Percentiles rank a stretch among this genome's conserved stretches.
Conservation (phyloP, 2,888 invertebrate genomes). For the Cylindroiulus punctatus region DNA sequence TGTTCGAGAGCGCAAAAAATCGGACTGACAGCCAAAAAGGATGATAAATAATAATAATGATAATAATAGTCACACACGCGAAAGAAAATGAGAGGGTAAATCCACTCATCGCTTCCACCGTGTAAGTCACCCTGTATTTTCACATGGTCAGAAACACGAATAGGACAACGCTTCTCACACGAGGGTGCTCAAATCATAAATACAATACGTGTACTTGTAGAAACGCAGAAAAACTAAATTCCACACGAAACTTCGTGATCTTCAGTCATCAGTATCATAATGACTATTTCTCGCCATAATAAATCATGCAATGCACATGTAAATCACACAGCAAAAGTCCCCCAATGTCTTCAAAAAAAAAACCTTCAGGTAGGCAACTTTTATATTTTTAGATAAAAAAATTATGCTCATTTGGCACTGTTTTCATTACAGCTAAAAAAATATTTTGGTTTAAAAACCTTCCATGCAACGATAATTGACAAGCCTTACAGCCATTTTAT, state of each 20-base stretch:
- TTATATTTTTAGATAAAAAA: neutral
- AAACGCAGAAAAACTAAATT: neutral
- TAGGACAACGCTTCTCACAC: neutral
- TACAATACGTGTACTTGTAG: no score
- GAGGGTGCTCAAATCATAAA: neutral
- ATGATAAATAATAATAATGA: slow-evolving; percentile 42
- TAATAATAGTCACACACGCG: slow-evolving; percentile 34
- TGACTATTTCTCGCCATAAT: neutral
- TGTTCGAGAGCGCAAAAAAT: neutral
- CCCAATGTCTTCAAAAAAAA: neutral
- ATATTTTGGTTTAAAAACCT: no score
- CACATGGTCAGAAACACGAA: neutral
- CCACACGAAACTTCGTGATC: neutral
- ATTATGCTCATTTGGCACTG: neutral
- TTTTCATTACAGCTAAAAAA: no score
- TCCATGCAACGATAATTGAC: no score
- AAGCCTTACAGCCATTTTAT: no score
- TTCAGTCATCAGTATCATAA: neutral
- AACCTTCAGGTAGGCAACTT: neutral
- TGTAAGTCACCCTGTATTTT: slow-evolving; percentile 33
- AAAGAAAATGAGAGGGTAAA: slow-evolving; percentile 23
- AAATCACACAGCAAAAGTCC: neutral
- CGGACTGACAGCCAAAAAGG: neutral
- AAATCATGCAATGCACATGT: no score
- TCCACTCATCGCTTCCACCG: neutral